Percentiles rank a stretch among this genome's conserved stretches.
Conservation (phyloP, 2,888 invertebrate genomes). For the Melikaiella ostensackeni region DNA sequence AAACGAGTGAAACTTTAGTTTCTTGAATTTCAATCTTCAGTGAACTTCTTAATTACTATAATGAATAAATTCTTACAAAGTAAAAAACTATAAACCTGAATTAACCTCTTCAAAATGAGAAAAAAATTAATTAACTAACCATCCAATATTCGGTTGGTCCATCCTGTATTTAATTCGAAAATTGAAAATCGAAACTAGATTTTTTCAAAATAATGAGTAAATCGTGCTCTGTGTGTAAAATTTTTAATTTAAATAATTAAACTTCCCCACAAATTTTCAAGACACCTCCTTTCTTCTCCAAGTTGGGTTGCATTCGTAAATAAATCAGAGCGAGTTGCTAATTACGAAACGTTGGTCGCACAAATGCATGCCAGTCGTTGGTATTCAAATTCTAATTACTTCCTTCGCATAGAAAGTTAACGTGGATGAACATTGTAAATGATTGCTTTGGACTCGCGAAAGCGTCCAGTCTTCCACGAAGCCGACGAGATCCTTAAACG, state of each 20-base stretch:
- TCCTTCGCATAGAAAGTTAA: slow-evolving; percentile 54
- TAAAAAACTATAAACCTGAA: background rate
- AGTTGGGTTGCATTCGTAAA: slow-evolving; percentile 6
- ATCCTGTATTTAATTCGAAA: too few species aligned
- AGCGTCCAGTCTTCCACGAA: slow-evolving; percentile 46
- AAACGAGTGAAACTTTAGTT: background rate
- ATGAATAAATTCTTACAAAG: background rate
- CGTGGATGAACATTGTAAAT: slow-evolving; percentile 41
- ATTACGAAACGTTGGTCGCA: slow-evolving; percentile 29
- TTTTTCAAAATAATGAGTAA: too few species aligned
- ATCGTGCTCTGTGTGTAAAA: too few species aligned
- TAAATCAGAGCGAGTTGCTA: slow-evolving; percentile 27
- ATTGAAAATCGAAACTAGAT: too few species aligned
- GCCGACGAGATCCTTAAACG: slow-evolving; percentile 8
- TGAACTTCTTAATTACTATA: background rate
- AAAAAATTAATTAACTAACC: too few species aligned
- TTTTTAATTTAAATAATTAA: background rate
- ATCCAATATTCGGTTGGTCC: too few species aligned
- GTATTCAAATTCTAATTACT: slow-evolving; percentile 54
- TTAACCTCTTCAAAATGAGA: too few species aligned
- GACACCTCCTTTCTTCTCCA: background rate
- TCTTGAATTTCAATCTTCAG: background rate
- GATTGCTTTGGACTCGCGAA: slow-evolving; percentile 53
- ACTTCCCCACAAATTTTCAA: slow-evolving; percentile 16
- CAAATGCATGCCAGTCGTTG: slow-evolving; percentile 42